A percentile compares a stretch with the other conserved stretches of the same genome.
These are phyloP conservation scores for Eidolon dupreanum DNA, from an alignment of 2,797 vertebrate species.

Conservation along the genomic window DNA sequence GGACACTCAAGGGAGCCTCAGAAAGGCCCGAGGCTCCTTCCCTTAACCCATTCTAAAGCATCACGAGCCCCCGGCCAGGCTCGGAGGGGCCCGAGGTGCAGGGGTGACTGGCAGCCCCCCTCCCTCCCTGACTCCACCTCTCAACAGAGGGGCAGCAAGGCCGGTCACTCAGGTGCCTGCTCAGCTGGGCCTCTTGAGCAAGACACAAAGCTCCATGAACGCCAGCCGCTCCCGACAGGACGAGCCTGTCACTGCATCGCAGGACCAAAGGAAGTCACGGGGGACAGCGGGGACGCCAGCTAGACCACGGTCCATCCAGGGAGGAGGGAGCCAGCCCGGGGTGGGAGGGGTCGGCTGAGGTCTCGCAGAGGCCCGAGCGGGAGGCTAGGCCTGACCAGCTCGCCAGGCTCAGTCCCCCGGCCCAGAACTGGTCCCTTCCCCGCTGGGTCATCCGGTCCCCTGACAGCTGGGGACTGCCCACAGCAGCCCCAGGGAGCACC, in stretches of 20 bases:
- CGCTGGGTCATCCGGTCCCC: background rate
- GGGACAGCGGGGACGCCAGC: background rate
- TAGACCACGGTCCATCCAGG: rapidly evolving
- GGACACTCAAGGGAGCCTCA: rapidly evolving
- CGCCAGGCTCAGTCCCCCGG: rapidly evolving
- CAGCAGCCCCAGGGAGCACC: background rate
- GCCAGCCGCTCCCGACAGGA: rapidly evolving
- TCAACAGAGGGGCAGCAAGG: background rate
- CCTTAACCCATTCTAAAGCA: background rate
- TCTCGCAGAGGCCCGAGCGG: background rate
- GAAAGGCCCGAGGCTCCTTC: background rate
- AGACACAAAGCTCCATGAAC: background rate
- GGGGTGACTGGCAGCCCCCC: background rate
- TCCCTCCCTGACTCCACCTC: too few relatives aligned
- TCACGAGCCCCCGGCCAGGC: background rate
- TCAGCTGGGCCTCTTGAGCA: background rate
- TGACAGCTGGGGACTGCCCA: background rate
- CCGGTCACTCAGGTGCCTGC: rapidly evolving
- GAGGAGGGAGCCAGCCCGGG: background rate
- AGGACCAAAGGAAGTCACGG: background rate
- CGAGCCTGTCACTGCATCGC: background rate
- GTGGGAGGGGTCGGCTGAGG: too few relatives aligned
- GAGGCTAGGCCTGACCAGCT: background rate
- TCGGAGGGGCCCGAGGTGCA: background rate
- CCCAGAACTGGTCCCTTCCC: background rate